These are phyloP conservation scores for Luperina nickerlii DNA, from an alignment of 2,888 invertebrate species.

Conservation along the genomic window DNA sequence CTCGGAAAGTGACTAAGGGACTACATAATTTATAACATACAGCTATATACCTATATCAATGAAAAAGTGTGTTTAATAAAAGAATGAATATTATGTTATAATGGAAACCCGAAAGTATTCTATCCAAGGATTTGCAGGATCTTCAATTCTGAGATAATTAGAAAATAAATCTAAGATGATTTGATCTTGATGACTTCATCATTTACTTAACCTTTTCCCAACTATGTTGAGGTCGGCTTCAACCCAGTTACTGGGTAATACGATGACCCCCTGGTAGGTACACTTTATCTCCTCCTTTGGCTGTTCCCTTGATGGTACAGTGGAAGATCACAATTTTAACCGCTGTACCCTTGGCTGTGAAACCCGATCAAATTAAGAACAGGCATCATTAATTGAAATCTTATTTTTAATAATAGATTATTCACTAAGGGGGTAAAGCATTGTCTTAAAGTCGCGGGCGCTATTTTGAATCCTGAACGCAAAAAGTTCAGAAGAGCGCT, in stretches of 20 bases:
- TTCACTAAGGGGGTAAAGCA: too few species aligned
- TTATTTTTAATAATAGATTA: too few species aligned
- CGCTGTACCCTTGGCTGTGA: not conserved
- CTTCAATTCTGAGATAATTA: not conserved
- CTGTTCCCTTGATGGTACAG: not conserved
- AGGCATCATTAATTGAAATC: not conserved
- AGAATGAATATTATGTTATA: not conserved
- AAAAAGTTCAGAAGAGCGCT: not conserved
- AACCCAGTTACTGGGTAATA: too few species aligned
- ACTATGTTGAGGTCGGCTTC: too few species aligned
- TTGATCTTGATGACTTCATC: not conserved
- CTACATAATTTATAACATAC: not conserved
- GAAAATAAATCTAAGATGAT: too few species aligned
- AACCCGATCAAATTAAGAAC: not conserved
- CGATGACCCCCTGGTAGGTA: too few species aligned
- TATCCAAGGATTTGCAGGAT: not conserved
- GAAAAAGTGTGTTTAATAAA: conserved; percentile 1
- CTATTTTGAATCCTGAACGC: too few species aligned
- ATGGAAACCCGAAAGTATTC: not conserved
- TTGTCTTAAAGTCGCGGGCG: too few species aligned
- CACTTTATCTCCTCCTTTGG: not conserved
- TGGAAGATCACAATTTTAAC: not conserved
- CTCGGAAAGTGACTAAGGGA: conserved; percentile 29
- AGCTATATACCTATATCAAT: not conserved
- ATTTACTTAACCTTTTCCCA: too few species aligned